Base-by-base conservation (phyloP, 2,113 vertebrate species). In the Prunella fulvescens region DNA sequence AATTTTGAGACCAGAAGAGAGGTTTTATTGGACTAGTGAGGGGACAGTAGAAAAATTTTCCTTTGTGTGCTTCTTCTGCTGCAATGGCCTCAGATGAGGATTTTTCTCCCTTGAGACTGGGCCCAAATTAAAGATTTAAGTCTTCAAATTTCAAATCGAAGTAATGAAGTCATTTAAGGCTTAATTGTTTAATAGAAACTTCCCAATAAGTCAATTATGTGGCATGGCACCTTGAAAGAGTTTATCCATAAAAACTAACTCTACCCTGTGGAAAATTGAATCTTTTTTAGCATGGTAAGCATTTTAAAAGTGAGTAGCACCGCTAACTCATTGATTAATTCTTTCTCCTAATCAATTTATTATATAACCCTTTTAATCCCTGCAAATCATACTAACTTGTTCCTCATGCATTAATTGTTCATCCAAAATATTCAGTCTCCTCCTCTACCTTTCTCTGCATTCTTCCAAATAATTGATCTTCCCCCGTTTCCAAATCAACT, bases 321-420 rank as follows among this genome's bases (percentile, higher is more conserved):
- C 65, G 65, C 40, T 67, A 87, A 72, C 15, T 81, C 73, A 84
- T 37, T 90, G 72, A 90, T 81, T 91, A 84, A 67, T 72, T 93
- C 15, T 76, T 37, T 64, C 9, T 81, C 29, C 73, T 67, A 45
- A 76, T 67, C 37, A 61, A 25, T 74, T 92, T 42, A 35, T 53
- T 76, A 14, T 12, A 14, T 79, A 87, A 67, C 6, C 12, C 12
- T 76, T 33, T 56, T 33, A 69, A 61, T n/a, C 57, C n/a, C n/a
- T 47, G 5, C 5, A 84, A 86, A 70, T 82, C 12, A n/a, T 70
- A 50, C 54, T 69, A 35, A 81, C 65, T 37, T 67, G 23, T 78
- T 84, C n/a, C 37, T 81, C 37, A 29, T 18, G 7, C n/a, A 54
- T 67, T 42, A 37, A 15, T 33, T 61, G 14, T 37, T 81, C 51